Evolutionary conservation across 2,888 invertebrate genomes (phyloP).

Genomic region (Pharmacophagus antenor): DNA sequence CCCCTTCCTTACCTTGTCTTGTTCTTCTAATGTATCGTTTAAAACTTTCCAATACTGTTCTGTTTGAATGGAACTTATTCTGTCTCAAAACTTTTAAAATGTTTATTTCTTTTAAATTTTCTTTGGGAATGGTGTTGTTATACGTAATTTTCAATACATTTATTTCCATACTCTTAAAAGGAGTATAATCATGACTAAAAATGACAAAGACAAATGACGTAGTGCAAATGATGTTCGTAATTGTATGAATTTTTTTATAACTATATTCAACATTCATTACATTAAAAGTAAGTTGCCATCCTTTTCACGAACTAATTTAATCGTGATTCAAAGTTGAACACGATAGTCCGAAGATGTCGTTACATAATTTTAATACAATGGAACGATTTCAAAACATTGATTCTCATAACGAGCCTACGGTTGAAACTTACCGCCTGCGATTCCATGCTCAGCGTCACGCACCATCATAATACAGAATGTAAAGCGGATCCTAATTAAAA

Average conservation of each 20-base stretch:
- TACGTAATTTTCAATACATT: neutral
- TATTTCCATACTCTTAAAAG: no score
- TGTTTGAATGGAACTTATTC: conserved; percentile 29
- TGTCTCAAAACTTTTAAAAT: conserved; percentile 30
- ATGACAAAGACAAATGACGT: no score
- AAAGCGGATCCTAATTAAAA: conserved; percentile 22
- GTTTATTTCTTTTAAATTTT: conserved; percentile 5
- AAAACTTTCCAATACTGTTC: conserved; percentile 30
- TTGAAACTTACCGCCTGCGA: conserved; percentile 11
- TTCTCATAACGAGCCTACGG: conserved; percentile 17
- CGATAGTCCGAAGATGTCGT: conserved; percentile 15
- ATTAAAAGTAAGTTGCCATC: neutral
- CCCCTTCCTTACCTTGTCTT: conserved; percentile 40
- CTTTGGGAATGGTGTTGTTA: conserved; percentile 1
- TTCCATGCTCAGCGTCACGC: conserved; percentile 21
- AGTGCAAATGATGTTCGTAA: no score
- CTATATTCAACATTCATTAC: neutral
- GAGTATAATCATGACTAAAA: no score
- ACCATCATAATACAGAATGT: conserved; percentile 15
- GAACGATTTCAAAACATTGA: conserved; percentile 28
- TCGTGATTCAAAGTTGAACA: conserved; percentile 16
- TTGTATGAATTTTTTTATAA: neutral
- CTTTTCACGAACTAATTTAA: conserved; percentile 1
- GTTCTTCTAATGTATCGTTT: conserved; percentile 39
- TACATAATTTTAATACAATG: conserved; percentile 31